Percentiles rank a stretch among this genome's conserved stretches.
Conservation (phyloP, 2,888 invertebrate genomes). For the Sicus ferrugineus region DNA sequence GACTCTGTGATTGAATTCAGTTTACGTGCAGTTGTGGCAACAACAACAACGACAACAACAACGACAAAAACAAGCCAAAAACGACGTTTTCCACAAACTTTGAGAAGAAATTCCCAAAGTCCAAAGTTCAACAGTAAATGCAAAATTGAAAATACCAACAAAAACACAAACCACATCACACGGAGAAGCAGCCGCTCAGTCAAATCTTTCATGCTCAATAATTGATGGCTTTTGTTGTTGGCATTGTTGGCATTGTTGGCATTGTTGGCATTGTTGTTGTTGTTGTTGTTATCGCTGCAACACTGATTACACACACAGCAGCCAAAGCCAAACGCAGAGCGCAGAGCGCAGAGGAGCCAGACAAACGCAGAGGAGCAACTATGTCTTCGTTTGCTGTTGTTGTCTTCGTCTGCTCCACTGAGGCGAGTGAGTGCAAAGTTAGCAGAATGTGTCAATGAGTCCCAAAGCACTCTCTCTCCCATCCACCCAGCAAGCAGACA, state of each 20-base stretch:
- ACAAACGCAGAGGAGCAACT: neutral
- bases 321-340: neutral
- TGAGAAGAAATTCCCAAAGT: conserved; percentile 28
- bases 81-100: neutral
- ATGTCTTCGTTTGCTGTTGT: too few species aligned
- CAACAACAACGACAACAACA: conserved; percentile 4
- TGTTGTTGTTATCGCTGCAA: neutral
- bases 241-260: neutral
- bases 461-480: neutral
- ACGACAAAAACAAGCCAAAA: neutral
- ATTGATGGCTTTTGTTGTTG: conserved; percentile 9
- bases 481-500: neutral
- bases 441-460: too few species aligned
- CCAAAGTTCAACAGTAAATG: conserved; percentile 34
- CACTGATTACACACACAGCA: neutral
- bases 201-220: neutral
- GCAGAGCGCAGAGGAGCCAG: neutral
- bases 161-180: conserved; percentile 10
- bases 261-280: neutral
- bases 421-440: too few species aligned
- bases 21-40: neutral
- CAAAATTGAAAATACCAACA: neutral
- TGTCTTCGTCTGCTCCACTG: too few species aligned
- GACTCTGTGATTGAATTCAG: too few species aligned
- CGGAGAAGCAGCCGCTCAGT: too few species aligned